Percentiles rank a stretch among this genome's conserved stretches.
phyloP scores from a whole-genome alignment of 2,113 vertebrate genomes.

The Raja brachyura region DNA sequence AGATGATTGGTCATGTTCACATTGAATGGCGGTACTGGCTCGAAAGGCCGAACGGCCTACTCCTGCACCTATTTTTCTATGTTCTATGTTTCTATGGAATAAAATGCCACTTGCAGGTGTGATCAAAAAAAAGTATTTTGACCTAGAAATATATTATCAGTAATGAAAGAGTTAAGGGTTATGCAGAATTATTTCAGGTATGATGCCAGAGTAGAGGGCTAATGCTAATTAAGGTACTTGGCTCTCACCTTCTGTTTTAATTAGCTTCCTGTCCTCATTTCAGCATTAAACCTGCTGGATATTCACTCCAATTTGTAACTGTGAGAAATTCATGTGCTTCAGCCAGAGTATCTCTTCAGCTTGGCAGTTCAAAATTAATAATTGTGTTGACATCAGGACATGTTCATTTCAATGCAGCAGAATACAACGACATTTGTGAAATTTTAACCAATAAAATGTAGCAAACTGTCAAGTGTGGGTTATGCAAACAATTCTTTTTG shows the following conservation, averaged over 20 bases:
- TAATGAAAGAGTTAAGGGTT: neutral
- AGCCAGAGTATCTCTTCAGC: conserved; percentile 14
- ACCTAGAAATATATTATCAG: neutral
- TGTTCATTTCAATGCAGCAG: conserved; percentile 6
- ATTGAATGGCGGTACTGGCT: too few relatives aligned
- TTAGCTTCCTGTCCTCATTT: conserved; percentile 35
- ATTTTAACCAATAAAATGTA: neutral
- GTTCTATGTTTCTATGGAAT: too few relatives aligned
- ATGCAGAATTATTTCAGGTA: neutral
- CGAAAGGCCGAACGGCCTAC: too few relatives aligned
- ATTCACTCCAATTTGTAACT: conserved; percentile 37
- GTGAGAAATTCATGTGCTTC: conserved; percentile 19
- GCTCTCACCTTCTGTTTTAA: conserved; percentile 30
- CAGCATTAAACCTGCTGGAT: conserved; percentile 24
- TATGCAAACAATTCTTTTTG: neutral
- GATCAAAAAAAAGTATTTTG: neutral
- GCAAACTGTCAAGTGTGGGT: neutral
- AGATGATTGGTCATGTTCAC: too few relatives aligned
- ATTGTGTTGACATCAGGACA: neutral
- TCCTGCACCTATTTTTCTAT: too few relatives aligned
- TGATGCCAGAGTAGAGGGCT: neutral
- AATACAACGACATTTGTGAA: neutral
- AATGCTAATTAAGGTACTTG: conserved; percentile 30
- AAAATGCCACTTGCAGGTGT: neutral
- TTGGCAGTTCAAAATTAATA: conserved; percentile 32